Evolutionary conservation across 2,113 vertebrate species (phyloP).

Genomic region (Morone saxatilis): DNA sequence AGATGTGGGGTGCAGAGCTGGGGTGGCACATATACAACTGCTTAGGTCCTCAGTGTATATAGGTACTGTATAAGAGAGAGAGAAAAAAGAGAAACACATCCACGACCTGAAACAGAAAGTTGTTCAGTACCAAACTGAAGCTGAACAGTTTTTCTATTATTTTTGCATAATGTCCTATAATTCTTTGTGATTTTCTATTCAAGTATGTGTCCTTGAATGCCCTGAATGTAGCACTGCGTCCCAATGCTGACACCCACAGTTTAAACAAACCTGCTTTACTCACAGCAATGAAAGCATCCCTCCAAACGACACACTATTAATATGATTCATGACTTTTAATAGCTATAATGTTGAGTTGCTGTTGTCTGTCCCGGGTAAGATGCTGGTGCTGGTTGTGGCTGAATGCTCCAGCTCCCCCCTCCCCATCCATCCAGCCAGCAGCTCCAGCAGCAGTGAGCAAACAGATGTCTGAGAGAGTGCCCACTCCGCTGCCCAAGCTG

Average conservation of each 20-base stretch:
- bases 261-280: background rate
- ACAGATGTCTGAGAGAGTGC: conserved; percentile 89
- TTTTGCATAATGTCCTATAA: conserved; percentile 12
- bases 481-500: conserved; percentile 82
- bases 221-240: background rate
- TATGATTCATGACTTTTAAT: conserved; percentile 15
- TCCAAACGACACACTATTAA: conserved; percentile 7
- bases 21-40: conserved; percentile 27
- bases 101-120: conserved; percentile 22
- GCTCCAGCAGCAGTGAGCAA: conserved; percentile 85
- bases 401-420: conserved; percentile 56
- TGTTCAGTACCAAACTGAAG: background rate
- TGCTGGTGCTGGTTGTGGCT: conserved; percentile 71
- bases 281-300: background rate
- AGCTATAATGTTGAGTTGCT: conserved; percentile 29
- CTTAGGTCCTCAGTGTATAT: conserved; percentile 7
- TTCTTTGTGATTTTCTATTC: background rate
- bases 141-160: background rate
- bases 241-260: background rate
- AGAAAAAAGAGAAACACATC: conserved; percentile 2
- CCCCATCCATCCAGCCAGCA: conserved; percentile 67
- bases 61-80: background rate
- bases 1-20: conserved; percentile 18
- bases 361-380: conserved; percentile 56
- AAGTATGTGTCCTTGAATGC: conserved; percentile 26